Evolutionary conservation across 2,888 invertebrate species (phyloP).

Genomic region (Calameuta idolon): DNA sequence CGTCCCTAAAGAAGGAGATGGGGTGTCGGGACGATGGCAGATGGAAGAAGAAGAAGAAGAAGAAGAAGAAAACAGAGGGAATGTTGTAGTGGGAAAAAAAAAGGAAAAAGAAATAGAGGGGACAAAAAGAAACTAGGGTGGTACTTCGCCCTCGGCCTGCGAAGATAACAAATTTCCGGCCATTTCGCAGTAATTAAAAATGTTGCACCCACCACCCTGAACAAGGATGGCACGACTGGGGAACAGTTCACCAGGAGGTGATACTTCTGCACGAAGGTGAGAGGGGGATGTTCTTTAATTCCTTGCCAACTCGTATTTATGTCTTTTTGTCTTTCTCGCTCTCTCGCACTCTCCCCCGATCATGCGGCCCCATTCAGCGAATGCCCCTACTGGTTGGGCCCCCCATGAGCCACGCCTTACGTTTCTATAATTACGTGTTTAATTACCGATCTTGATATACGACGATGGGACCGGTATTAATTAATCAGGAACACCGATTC

Average conservation of each 20-base stretch:
- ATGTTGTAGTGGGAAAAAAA: constrained; percentile 17
- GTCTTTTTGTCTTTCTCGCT: constrained; percentile 33
- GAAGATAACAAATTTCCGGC: constrained; percentile 32
- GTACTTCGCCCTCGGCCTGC: not conserved
- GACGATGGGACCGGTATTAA: constrained; percentile 50
- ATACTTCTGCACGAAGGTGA: not conserved
- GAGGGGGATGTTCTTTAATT: constrained; percentile 44
- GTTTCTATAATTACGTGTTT: constrained; percentile 64
- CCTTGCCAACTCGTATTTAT: constrained; percentile 48
- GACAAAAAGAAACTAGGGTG: not conserved
- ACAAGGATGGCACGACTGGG: not conserved
- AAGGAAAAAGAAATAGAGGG: constrained; percentile 6
- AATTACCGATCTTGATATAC: constrained; percentile 62
- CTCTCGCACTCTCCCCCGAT: constrained; percentile 19
- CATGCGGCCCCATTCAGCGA: constrained; percentile 7
- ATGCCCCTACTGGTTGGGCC: constrained; percentile 15
- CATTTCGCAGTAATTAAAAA: constrained; percentile 48
- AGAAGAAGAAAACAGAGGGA: constrained; percentile 34
- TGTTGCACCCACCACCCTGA: constrained; percentile 31
- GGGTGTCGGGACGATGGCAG: constrained; percentile 15
- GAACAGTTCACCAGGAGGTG: not conserved
- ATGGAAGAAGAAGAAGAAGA: constrained; percentile 23
- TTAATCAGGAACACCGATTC: constrained; percentile 42
- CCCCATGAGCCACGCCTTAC: constrained; percentile 57
- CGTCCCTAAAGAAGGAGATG: constrained; percentile 17